These are phyloP conservation scores for Adrianichthys oophorus DNA, from an alignment of 2,797 vertebrate genomes.

Conservation along the genomic window DNA sequence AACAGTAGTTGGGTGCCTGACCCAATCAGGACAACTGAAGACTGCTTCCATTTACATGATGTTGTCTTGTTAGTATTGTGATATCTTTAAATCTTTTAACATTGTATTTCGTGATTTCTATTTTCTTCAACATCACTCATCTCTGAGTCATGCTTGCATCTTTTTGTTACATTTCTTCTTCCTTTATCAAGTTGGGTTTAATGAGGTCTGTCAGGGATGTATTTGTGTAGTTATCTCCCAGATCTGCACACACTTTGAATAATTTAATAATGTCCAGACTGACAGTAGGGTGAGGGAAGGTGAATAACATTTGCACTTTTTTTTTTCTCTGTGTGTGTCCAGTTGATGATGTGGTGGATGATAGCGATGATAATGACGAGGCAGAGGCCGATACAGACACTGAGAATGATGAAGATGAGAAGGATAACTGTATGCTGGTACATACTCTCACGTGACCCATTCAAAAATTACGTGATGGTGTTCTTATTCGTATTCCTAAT, in stretches of 20 bases:
- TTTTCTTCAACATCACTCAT: conserved; percentile 22
- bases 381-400: conserved; percentile 86
- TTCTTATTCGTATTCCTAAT: background rate
- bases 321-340: conserved; percentile 9
- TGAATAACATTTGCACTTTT: background rate
- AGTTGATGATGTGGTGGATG: conserved; percentile 98
- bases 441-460: conserved; percentile 2
- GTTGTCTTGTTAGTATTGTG: background rate
- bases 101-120: conserved; percentile 26
- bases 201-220: conserved; percentile 7
- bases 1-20: background rate
- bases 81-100: conserved; percentile 1
- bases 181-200: conserved; percentile 26
- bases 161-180: conserved; percentile 33
- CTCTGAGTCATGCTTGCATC: conserved; percentile 44
- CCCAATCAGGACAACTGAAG: background rate
- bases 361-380: conserved; percentile 95
- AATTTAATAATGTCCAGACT: conserved; percentile 1
- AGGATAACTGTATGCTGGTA: conserved; percentile 82
- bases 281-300: background rate
- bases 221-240: conserved; percentile 7
- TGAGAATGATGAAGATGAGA: conserved; percentile 90
- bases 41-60: background rate
- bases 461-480: background rate
- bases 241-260: background rate